phyloP scores from a whole-genome alignment of 2,888 invertebrate genomes.

The Helicoverpa assulta region DNA sequence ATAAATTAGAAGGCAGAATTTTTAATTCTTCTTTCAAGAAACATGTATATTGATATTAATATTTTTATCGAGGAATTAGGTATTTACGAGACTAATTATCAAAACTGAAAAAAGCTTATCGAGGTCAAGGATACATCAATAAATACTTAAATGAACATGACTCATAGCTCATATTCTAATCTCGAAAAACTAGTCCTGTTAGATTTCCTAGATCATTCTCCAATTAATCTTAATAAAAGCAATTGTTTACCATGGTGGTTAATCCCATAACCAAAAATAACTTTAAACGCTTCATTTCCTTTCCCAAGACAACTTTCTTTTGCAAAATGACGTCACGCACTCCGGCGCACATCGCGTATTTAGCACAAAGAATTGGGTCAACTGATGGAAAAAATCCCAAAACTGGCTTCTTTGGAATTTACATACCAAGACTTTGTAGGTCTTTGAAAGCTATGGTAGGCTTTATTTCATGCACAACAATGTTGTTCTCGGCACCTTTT shows the following conservation, averaged over 20 bases:
- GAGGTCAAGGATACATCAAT: background rate
- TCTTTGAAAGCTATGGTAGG: background rate
- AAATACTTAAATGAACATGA: slow-evolving; percentile 2
- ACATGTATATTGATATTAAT: no score
- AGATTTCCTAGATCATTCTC: background rate
- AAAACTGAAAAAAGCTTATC: no score
- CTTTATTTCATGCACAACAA: slow-evolving; percentile 20
- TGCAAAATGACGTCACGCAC: slow-evolving; percentile 48
- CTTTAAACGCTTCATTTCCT: slow-evolving; percentile 5
- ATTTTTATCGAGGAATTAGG: no score
- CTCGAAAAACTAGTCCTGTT: background rate
- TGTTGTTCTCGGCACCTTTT: slow-evolving; percentile 12
- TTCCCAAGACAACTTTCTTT: slow-evolving; percentile 57
- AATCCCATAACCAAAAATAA: background rate
- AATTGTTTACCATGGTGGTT: background rate
- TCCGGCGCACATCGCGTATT: slow-evolving; percentile 26
- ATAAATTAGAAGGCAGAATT: no score
- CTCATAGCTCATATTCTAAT: background rate
- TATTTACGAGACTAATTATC: no score
- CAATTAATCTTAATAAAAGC: background rate
- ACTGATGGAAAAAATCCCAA: slow-evolving; percentile 14
- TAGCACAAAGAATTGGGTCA: slow-evolving; percentile 56
- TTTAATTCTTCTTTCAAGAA: no score
- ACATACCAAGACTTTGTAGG: slow-evolving; percentile 13
- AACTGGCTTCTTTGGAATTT: slow-evolving; percentile 43